Conservation (phyloP, 2,113 vertebrate species). For the Gymnarchus niloticus region DNA sequence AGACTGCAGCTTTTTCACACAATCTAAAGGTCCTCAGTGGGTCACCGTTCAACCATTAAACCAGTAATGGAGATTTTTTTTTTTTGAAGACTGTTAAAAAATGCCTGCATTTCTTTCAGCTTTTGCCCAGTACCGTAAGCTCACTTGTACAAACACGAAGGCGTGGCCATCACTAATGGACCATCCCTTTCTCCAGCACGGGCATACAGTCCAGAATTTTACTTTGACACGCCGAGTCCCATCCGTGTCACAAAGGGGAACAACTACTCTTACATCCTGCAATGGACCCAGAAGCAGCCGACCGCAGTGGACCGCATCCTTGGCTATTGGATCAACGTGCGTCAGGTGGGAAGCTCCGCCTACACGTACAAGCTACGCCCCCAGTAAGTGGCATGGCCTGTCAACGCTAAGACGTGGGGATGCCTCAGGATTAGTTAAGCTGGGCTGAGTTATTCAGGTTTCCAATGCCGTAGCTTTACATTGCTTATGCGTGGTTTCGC, state of each 20-base stretch:
- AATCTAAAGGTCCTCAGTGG: neutral
- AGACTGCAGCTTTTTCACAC: neutral
- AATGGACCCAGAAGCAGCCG: slow-evolving; percentile 96
- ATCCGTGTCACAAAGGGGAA: slow-evolving; percentile 82
- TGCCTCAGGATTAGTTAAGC: too few relatives aligned
- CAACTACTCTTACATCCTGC: slow-evolving; percentile 91
- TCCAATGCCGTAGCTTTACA: too few relatives aligned
- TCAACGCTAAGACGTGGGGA: neutral
- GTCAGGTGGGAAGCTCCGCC: slow-evolving; percentile 67
- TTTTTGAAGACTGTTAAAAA: too few relatives aligned
- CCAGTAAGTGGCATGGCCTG: too few relatives aligned
- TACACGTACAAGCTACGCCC: too few relatives aligned
- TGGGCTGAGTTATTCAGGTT: too few relatives aligned
- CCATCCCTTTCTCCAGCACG: slow-evolving; percentile 62
- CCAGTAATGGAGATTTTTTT: neutral
- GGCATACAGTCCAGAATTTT: slow-evolving; percentile 93
- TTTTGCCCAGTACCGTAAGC: neutral
- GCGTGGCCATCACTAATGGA: neutral
- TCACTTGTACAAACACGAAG: neutral
- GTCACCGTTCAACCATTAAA: neutral
- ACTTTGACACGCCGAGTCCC: slow-evolving; percentile 93
- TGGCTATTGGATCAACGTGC: slow-evolving; percentile 80
- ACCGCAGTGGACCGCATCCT: slow-evolving; percentile 81
- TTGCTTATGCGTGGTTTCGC: too few relatives aligned
- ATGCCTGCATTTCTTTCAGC: too few relatives aligned